Evolutionary conservation across 1,140 invertebrate species (phyloP), one percentile per base, ranked within the genome.

Genomic region (Brachionus rubens): DNA sequence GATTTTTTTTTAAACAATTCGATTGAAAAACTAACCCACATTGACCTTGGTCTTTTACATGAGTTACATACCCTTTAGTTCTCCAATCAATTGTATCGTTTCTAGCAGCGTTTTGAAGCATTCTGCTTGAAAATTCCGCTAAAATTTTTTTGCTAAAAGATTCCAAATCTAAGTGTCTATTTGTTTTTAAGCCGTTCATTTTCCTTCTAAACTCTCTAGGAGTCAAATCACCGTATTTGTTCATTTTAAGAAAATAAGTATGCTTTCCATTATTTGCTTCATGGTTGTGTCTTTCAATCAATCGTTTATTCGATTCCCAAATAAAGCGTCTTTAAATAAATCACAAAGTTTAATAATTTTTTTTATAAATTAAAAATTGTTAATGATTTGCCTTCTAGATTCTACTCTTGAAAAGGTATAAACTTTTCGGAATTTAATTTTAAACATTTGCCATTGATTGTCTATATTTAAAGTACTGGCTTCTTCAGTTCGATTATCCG

Each of bases 21-120:
- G 9, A 36, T 36, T 36, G 3, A 5, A 59, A 21, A 9, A 7
- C n/a, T 3, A 33, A 59, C 54, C 40, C 40, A 43, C 75, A 76
- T 28, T 9, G 26, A 30, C 52, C 54, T 47, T 76, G 75, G 12
- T 76, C 28, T 62, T 59, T 59, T 9, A 76, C 43, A 24, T 10
- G 10, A 33, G 75, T 76, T 10, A 59, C 75, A 47, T 43, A 43
- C 4, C 52, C 75, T 36, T 59, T 59, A 1, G 2, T 40, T 59
- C 75, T 47, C 75, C 75, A 76, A 76, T 76, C 75, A 26, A 75
- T 30, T 40, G 59, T 24, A 21, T 33, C 41, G 43, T 54, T 54
- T 75, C 24, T 28, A 16, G 33, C n/a, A 14, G 12, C 33, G 50
- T 46, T 68, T 68, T 68, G 43, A 26, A 47, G 21, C 62, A 46